A percentile compares a stretch with the other conserved stretches of the same genome.
phyloP scores from a whole-genome alignment of 2,797 vertebrate species.

The Anolis apletophallus region DNA sequence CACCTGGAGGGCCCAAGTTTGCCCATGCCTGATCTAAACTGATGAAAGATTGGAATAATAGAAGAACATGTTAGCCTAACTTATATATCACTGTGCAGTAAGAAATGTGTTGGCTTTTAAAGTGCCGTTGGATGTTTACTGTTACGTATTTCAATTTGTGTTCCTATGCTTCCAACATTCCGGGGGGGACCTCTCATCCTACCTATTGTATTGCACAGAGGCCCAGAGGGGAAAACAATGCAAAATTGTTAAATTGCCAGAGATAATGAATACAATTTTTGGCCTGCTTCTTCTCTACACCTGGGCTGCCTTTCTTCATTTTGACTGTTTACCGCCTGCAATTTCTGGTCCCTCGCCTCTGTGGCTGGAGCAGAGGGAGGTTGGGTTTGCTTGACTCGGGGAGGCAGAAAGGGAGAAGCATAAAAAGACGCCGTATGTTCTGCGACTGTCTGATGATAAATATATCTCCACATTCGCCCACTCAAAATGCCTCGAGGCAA shows the following conservation, averaged over 20 bases:
- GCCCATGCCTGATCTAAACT: neutral
- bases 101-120: neutral
- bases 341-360: slow-evolving; percentile 24
- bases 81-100: neutral
- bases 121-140: neutral
- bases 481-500: slow-evolving; percentile 32
- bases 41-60: neutral
- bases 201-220: too few relatives aligned
- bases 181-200: neutral
- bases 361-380: slow-evolving; percentile 16
- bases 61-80: neutral
- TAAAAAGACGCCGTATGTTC: slow-evolving; percentile 15
- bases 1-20: too few relatives aligned
- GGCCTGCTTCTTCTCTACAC: neutral
- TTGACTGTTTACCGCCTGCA: neutral
- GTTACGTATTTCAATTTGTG: neutral
- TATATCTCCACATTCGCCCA: slow-evolving; percentile 29
- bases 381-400: neutral
- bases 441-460: slow-evolving; percentile 35
- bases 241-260: neutral
- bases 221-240: neutral
- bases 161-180: neutral
- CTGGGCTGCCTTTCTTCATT: neutral
- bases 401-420: neutral
- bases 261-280: neutral